A percentile compares a stretch with the other conserved stretches of the same genome.
These are phyloP conservation scores for Cynoglossus semilaevis DNA, from an alignment of 2,113 vertebrate genomes.

Conservation along the genomic window DNA sequence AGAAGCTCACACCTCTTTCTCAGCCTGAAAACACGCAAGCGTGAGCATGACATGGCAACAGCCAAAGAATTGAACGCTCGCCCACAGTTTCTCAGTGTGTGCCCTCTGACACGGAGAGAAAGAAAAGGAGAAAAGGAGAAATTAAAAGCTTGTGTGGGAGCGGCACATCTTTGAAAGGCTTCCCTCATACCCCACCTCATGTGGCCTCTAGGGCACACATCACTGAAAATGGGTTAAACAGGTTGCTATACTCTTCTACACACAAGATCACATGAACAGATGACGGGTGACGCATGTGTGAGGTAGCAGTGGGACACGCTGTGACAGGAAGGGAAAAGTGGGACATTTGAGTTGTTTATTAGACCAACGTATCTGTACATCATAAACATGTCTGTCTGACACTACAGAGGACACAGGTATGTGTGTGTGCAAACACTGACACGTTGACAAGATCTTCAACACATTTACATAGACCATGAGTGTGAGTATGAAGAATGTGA, in stretches of 20 bases:
- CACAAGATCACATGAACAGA: slow-evolving; percentile 8
- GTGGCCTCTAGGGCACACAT: slow-evolving; percentile 35
- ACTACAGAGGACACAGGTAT: slow-evolving; percentile 36
- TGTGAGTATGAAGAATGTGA: too few species aligned
- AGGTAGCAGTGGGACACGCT: slow-evolving; percentile 10
- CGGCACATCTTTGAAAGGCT: slow-evolving; percentile 13
- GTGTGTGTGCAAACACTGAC: background rate
- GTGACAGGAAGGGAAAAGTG: background rate
- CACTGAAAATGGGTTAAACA: slow-evolving; percentile 31
- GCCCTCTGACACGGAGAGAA: slow-evolving; percentile 25
- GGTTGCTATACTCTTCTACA: slow-evolving; percentile 2
- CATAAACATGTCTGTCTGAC: slow-evolving; percentile 49
- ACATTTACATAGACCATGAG: slow-evolving; percentile 10
- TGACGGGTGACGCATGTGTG: slow-evolving; percentile 17
- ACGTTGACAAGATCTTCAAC: slow-evolving; percentile 4
- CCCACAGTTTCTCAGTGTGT: slow-evolving; percentile 29
- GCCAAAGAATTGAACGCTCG: slow-evolving; percentile 32
- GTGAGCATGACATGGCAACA: slow-evolving; percentile 43
- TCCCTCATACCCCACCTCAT: slow-evolving; percentile 16
- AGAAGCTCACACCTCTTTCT: slow-evolving; percentile 48
- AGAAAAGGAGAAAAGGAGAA: slow-evolving; percentile 20
- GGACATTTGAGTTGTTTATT: slow-evolving; percentile 16
- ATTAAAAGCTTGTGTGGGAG: slow-evolving; percentile 45
- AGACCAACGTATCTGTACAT: slow-evolving; percentile 34
- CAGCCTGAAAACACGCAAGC: slow-evolving; percentile 12